Percentiles rank a stretch among this genome's conserved stretches.
These are phyloP conservation scores for Oryzias dopingdopingensis DNA, from an alignment of 2,797 vertebrate genomes.

Conservation along the genomic window DNA sequence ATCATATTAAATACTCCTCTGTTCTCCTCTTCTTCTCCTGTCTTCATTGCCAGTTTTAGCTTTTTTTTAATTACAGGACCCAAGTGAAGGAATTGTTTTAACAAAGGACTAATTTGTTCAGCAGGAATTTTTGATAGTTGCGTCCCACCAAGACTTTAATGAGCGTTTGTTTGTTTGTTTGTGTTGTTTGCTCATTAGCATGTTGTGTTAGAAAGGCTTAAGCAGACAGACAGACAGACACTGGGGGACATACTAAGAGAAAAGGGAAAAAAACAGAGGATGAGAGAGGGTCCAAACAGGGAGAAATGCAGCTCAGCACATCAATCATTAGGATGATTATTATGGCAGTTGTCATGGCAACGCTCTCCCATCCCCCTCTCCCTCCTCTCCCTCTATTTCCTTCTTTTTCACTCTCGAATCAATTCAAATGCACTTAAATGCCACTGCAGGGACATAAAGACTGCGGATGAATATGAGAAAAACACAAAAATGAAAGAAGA, in stretches of 20 bases:
- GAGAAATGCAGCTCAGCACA: conserved; percentile 72
- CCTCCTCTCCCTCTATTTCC: conserved; percentile 24
- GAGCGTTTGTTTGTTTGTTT: conserved; percentile 18
- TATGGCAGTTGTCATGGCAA: conserved; percentile 77
- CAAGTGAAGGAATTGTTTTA: conserved; percentile 1
- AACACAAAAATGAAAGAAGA: conserved; percentile 9
- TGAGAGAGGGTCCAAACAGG: conserved; percentile 32
- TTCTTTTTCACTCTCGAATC: conserved; percentile 46
- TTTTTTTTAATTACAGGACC: background rate
- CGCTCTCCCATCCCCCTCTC: conserved; percentile 52
- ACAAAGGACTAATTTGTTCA: conserved; percentile 4
- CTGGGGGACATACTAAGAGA: conserved; percentile 31
- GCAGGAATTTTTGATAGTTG: conserved; percentile 2
- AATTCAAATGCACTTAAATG: conserved; percentile 70
- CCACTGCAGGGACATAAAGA: conserved; percentile 36
- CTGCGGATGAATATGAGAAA: conserved; percentile 28
- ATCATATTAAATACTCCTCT: conserved; percentile 38
- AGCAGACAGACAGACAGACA: conserved; percentile 17
- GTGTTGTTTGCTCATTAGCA: conserved; percentile 13
- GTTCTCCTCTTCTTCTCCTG: conserved; percentile 13
- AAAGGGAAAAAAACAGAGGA: conserved; percentile 16
- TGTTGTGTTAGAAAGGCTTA: conserved; percentile 4
- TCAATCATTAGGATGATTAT: conserved; percentile 78
- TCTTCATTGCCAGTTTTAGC: background rate
- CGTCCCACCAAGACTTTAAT: conserved; percentile 10